Evolutionary conservation across 2,797 vertebrate species (phyloP).

Genomic region (Uromys caudimaculatus): DNA sequence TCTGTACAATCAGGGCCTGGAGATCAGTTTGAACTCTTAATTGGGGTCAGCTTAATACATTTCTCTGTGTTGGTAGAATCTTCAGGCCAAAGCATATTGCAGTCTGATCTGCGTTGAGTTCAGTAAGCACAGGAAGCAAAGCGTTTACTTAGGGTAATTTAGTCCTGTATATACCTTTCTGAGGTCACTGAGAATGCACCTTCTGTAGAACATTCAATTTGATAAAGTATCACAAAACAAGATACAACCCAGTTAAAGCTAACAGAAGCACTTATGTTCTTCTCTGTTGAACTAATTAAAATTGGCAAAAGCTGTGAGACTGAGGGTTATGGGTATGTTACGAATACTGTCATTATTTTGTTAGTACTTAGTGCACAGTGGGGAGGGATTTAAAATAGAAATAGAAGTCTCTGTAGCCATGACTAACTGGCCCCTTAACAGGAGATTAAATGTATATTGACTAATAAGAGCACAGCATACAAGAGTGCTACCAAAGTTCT

Average conservation of each 20-base stretch:
- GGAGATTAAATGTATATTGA: constrained; percentile 30
- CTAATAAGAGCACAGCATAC: neutral
- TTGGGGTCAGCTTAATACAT: neutral
- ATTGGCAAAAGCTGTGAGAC: neutral
- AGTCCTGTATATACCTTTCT: constrained; percentile 17
- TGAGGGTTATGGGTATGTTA: neutral
- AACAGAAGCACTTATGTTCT: neutral
- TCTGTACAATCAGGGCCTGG: neutral
- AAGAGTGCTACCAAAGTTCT: neutral
- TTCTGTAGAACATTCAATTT: constrained; percentile 31
- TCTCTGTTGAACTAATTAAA: constrained; percentile 36
- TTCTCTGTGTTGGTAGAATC: neutral
- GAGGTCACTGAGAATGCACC: constrained; percentile 4
- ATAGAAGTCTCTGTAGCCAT: neutral
- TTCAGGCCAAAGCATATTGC: neutral
- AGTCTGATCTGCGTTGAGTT: neutral
- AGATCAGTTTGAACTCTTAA: neutral
- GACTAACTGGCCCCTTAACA: constrained; percentile 2
- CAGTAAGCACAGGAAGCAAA: constrained; percentile 4
- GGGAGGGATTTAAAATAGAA: constrained; percentile 43
- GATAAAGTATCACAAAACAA: neutral
- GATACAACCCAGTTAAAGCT: neutral
- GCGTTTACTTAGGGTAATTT: neutral
- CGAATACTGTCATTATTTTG: neutral
- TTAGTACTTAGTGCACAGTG: neutral